Conservation (phyloP, 2,888 invertebrate genomes). For the Drosophila barbarae region DNA sequence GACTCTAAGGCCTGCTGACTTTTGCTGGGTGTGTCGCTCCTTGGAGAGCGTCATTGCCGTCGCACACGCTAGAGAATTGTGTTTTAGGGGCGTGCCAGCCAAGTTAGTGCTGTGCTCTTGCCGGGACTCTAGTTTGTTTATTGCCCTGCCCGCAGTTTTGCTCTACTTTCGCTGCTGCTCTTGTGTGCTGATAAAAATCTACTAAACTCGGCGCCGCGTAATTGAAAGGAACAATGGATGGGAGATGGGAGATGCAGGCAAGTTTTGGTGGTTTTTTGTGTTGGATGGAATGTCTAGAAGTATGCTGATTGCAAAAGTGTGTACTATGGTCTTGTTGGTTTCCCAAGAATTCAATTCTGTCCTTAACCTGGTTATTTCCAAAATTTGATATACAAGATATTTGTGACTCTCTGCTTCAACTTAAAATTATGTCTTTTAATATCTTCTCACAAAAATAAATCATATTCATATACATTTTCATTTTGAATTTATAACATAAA, state of each 20-base stretch:
- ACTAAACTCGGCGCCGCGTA: slow-evolving; percentile 47
- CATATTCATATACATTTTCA: neutral
- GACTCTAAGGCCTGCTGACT: neutral
- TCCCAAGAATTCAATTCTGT: neutral
- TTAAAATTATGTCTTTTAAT: neutral
- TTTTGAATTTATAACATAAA: slow-evolving; percentile 7
- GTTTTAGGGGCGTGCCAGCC: slow-evolving; percentile 41
- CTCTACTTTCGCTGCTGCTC: slow-evolving; percentile 12
- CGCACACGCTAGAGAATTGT: slow-evolving; percentile 52
- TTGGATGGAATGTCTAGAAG: slow-evolving; percentile 6
- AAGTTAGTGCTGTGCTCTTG: slow-evolving; percentile 28
- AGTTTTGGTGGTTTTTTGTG: slow-evolving; percentile 10
- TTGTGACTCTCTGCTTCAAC: neutral
- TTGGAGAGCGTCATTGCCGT: slow-evolving; percentile 39
- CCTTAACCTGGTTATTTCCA: neutral
- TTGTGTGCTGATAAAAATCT: slow-evolving; percentile 53
- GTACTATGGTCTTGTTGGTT: neutral
- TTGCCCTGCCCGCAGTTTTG: slow-evolving; percentile 38
- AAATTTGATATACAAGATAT: neutral
- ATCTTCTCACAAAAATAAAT: neutral
- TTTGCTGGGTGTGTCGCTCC: slow-evolving; percentile 39
- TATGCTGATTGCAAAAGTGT: slow-evolving; percentile 22
- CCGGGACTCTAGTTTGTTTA: slow-evolving; percentile 41
- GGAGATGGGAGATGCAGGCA: slow-evolving; percentile 20
- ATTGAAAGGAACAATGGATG: slow-evolving; percentile 50